A percentile compares a stretch with the other conserved stretches of the same genome.
phyloP scores from a whole-genome alignment of 2,113 vertebrate genomes.

The Steatornis caripensis region DNA sequence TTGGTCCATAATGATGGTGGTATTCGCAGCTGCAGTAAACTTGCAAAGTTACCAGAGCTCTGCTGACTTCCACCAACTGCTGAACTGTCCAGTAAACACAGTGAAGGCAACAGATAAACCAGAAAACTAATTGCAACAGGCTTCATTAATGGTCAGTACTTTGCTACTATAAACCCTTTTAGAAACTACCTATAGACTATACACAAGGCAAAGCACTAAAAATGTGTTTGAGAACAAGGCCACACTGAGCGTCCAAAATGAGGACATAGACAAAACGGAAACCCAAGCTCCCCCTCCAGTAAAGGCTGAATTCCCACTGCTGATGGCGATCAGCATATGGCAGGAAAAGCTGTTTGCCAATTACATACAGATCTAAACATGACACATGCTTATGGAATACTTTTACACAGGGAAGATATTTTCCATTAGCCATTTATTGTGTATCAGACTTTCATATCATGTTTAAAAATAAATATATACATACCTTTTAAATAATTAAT shows the following conservation, averaged over 20 bases:
- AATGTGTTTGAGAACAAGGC: not conserved
- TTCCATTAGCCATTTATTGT: not conserved
- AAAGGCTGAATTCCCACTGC: not conserved
- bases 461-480: not conserved
- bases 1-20: too few species aligned
- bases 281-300: not conserved
- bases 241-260: not conserved
- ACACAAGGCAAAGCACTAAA: not conserved
- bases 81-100: not conserved
- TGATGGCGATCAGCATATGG: not conserved
- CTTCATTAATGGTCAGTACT: not conserved
- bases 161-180: not conserved
- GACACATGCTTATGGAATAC: not conserved
- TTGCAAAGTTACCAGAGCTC: not conserved
- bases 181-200: not conserved
- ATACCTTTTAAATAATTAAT: not conserved
- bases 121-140: not conserved
- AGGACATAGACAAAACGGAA: not conserved
- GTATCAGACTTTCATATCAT: not conserved
- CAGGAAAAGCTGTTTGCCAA: not conserved
- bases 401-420: not conserved
- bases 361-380: not conserved
- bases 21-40: not conserved
- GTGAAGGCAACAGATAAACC: fast-evolving
- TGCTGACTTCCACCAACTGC: not conserved